phyloP scores from a whole-genome alignment of 2,888 invertebrate species.

The Ptilodon capucinus region DNA sequence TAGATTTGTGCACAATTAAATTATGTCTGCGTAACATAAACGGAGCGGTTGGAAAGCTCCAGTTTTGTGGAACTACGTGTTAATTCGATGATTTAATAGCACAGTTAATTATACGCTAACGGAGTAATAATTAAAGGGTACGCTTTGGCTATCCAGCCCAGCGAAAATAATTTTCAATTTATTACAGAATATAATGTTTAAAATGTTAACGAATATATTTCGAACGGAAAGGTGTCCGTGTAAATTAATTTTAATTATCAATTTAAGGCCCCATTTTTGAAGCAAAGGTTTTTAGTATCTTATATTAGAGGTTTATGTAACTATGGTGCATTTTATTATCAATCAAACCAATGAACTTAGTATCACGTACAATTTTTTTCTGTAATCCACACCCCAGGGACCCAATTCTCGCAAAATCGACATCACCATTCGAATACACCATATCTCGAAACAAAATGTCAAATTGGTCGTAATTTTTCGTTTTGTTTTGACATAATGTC shows the following conservation, averaged over 20 bases:
- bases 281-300: not conserved
- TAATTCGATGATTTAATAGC: slow-evolving; percentile 19
- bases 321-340: no score
- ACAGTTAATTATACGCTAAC: slow-evolving; percentile 17
- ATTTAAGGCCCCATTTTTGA: not conserved
- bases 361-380: no score
- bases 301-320: no score
- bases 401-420: no score
- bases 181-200: slow-evolving; percentile 12
- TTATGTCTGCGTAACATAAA: slow-evolving; percentile 3
- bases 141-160: slow-evolving; percentile 5
- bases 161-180: slow-evolving; percentile 17
- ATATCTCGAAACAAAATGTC: no score
- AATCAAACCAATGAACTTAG: no score
- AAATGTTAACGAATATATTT: slow-evolving; percentile 12
- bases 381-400: no score
- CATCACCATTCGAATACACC: no score
- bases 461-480: no score
- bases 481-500: no score
- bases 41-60: not conserved
- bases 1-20: not conserved
- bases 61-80: slow-evolving; percentile 10
- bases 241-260: not conserved
- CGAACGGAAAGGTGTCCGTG: slow-evolving; percentile 3
- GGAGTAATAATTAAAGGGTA: slow-evolving; percentile 13